phyloP scores from a whole-genome alignment of 2,888 invertebrate genomes.

The Gymnocheta viridis region DNA sequence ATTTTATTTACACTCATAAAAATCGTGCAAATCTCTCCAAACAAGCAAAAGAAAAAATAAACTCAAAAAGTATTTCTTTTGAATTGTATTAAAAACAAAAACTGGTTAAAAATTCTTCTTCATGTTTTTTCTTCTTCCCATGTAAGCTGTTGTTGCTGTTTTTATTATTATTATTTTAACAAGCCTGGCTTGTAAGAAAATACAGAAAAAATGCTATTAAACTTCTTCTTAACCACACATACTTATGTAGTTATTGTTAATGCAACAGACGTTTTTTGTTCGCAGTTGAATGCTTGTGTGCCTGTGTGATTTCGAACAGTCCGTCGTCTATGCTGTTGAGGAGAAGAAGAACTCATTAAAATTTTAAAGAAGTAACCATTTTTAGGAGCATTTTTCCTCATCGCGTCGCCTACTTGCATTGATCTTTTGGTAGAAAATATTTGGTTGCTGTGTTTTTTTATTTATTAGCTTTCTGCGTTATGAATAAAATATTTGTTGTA shows the following conservation, averaged over 20 bases:
- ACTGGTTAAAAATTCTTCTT: slow-evolving; percentile 65
- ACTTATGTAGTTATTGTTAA: slow-evolving; percentile 51
- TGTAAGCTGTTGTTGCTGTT: slow-evolving; percentile 32
- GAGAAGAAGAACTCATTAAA: slow-evolving; percentile 43
- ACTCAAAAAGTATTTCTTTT: slow-evolving; percentile 40
- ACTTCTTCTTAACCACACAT: slow-evolving; percentile 34
- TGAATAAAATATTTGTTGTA: slow-evolving; percentile 22
- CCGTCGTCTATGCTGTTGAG: slow-evolving; percentile 6
- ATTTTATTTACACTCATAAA: background rate
- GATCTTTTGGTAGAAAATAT: slow-evolving; percentile 12
- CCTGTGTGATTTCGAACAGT: background rate
- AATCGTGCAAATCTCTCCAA: slow-evolving; percentile 12
- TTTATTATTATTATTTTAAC: slow-evolving; percentile 39
- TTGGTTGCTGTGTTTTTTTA: background rate
- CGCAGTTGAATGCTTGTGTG: background rate
- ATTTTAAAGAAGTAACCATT: slow-evolving; percentile 37
- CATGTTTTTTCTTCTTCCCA: slow-evolving; percentile 17
- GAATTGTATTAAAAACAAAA: slow-evolving; percentile 39
- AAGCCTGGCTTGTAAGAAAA: slow-evolving; percentile 54
- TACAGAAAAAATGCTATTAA: slow-evolving; percentile 21
- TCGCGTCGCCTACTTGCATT: slow-evolving; percentile 34
- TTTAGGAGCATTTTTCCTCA: slow-evolving; percentile 9
- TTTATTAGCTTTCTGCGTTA: slow-evolving; percentile 2
- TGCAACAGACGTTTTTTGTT: slow-evolving; percentile 45
- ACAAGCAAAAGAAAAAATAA: background rate